Conservation (phyloP, 2,113 vertebrate species). For the Sorex araneus region DNA sequence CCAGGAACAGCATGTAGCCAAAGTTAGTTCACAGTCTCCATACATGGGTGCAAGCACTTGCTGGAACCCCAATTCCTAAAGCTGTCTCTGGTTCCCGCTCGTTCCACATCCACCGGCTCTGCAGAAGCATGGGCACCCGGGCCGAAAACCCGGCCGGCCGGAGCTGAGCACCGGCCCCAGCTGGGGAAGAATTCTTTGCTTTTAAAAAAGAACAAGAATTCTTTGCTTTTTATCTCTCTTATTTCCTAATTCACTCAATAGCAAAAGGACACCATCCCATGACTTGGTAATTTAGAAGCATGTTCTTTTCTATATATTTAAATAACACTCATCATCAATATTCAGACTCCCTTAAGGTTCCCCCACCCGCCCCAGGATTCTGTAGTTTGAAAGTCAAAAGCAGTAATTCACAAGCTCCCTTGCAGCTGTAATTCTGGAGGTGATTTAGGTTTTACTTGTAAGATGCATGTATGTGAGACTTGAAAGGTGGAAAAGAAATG, state of each 20-base stretch:
- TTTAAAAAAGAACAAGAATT: too few relatives aligned
- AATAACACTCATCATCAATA: not conserved
- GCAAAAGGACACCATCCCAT: not conserved
- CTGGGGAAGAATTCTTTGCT: too few relatives aligned
- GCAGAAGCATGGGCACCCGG: too few relatives aligned
- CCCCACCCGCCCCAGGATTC: not conserved
- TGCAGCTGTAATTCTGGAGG: slow-evolving; percentile 12
- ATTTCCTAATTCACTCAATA: not conserved
- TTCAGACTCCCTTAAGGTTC: not conserved
- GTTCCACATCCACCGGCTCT: too few relatives aligned
- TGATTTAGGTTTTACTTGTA: slow-evolving; percentile 12
- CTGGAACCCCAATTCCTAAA: too few relatives aligned
- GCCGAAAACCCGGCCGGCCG: too few relatives aligned
- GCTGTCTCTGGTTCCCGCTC: too few relatives aligned
- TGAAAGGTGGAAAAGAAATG: not conserved
- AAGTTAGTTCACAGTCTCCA: too few relatives aligned
- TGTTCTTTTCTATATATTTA: not conserved
- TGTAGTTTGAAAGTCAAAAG: not conserved
- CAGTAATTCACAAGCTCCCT: not conserved
- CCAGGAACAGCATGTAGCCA: too few relatives aligned
- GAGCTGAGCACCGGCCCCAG: too few relatives aligned
- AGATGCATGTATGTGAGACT: slow-evolving; percentile 1
- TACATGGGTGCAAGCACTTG: too few relatives aligned
- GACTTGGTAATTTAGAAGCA: not conserved
- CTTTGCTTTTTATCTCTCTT: not conserved